phyloP scores from a whole-genome alignment of 2,888 invertebrate species.

The Agonopterix subpropinquella region DNA sequence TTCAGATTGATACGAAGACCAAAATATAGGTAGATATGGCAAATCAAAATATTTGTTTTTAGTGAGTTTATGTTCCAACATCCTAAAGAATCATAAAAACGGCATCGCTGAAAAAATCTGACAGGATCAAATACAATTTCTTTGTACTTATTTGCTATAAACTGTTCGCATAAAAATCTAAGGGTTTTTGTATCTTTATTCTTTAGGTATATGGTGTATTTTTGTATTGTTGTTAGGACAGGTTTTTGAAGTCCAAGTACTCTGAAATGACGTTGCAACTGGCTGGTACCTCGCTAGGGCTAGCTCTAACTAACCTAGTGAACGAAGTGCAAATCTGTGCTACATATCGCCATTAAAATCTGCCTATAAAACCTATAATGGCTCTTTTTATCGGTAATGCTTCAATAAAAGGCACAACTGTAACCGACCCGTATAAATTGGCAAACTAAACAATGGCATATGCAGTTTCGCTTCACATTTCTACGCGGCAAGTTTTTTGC shows the following conservation, averaged over 20 bases:
- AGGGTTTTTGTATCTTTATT: too few species aligned
- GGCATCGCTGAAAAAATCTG: too few species aligned
- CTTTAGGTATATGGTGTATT: too few species aligned
- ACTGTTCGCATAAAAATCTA: too few species aligned
- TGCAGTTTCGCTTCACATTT: conserved; percentile 72
- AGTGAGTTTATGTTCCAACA: too few species aligned
- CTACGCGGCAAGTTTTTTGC: conserved; percentile 61
- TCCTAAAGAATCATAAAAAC: too few species aligned
- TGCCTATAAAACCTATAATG: conserved; percentile 69
- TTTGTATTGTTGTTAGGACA: too few species aligned
- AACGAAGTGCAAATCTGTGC: conserved; percentile 48
- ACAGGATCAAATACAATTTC: too few species aligned
- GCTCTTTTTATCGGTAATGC: conserved; percentile 72
- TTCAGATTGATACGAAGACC: too few species aligned
- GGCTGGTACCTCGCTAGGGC: neutral
- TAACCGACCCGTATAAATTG: conserved; percentile 76
- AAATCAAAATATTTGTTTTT: too few species aligned
- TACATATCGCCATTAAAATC: conserved; percentile 63
- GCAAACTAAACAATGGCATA: conserved; percentile 71
- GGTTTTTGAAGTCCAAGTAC: neutral
- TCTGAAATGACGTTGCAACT: neutral
- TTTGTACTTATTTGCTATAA: too few species aligned
- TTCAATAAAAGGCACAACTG: conserved; percentile 72
- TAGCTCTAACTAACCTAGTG: conserved; percentile 23
- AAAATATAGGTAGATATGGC: too few species aligned